Evolutionary conservation across 2,797 vertebrate species (phyloP).

Genomic region (Podarcis siculus): DNA sequence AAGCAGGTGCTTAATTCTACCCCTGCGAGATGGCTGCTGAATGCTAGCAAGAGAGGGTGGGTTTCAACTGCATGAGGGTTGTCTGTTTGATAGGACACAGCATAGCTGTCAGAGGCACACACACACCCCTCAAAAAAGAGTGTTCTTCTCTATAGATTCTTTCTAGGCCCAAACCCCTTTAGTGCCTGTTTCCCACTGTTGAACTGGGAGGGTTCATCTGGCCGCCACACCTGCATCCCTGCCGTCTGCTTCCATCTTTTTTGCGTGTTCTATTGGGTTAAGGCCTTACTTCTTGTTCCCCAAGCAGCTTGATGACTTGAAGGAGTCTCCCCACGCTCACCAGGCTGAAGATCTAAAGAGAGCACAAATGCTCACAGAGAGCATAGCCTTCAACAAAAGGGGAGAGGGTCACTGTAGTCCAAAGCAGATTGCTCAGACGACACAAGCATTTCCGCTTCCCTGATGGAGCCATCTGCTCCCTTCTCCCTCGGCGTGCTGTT

Average conservation of each 20-base stretch:
- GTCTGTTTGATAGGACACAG: background rate
- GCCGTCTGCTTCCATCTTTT: background rate
- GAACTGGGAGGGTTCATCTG: background rate
- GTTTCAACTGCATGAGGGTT: background rate
- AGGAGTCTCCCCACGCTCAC: too few relatives aligned
- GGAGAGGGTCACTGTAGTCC: too few relatives aligned
- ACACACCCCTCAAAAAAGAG: too few relatives aligned
- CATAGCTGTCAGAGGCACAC: background rate
- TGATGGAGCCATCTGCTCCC: too few relatives aligned
- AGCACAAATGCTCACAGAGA: background rate
- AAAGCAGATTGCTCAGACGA: too few relatives aligned
- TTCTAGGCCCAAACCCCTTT: background rate
- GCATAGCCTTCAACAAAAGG: too few relatives aligned
- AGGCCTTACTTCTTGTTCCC: background rate
- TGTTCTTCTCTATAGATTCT: background rate
- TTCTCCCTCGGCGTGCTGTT: too few relatives aligned
- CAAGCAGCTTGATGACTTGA: background rate
- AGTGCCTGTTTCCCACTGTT: background rate
- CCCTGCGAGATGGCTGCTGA: background rate
- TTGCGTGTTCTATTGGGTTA: background rate
- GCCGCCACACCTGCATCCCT: too few relatives aligned
- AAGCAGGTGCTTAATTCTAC: background rate
- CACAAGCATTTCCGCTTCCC: too few relatives aligned
- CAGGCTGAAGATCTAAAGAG: background rate
- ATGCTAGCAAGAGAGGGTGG: background rate